Evolutionary conservation across 2,797 vertebrate genomes (phyloP).

Genomic region (Diplodus puntazzo): DNA sequence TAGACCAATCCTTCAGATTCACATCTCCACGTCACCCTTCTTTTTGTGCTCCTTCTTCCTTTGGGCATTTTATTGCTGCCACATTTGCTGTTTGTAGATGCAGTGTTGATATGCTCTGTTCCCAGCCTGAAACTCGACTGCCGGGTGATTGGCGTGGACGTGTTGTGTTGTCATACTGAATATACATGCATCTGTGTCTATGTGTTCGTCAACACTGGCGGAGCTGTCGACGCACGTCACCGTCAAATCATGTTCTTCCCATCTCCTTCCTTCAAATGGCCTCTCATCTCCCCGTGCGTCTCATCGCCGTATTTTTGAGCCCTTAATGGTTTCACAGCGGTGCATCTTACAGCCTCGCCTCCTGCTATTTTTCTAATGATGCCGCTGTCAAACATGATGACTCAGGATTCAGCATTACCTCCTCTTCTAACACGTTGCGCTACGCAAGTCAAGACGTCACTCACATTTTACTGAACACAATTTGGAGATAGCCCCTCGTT

Average conservation of each 20-base stretch:
- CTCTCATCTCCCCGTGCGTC: slow-evolving; percentile 11
- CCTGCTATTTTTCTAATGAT: slow-evolving; percentile 42
- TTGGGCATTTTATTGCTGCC: background rate
- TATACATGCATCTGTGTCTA: background rate
- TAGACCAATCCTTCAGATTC: background rate
- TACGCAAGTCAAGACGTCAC: background rate
- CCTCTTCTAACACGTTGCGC: slow-evolving; percentile 20
- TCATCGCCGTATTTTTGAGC: slow-evolving; percentile 25
- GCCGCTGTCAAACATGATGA: slow-evolving; percentile 39
- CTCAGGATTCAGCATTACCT: slow-evolving; percentile 22
- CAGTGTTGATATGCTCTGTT: background rate
- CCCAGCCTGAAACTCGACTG: background rate
- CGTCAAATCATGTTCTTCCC: background rate
- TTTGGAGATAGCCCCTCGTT: slow-evolving; percentile 11
- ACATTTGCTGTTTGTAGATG: background rate
- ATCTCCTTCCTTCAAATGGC: slow-evolving; percentile 12
- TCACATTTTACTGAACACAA: slow-evolving; percentile 2
- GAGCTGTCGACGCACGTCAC: slow-evolving; percentile 17
- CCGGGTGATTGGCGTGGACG: background rate
- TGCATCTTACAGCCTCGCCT: slow-evolving; percentile 32
- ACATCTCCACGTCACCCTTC: background rate
- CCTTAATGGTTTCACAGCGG: slow-evolving; percentile 48
- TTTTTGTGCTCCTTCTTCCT: background rate
- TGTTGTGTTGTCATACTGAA: background rate
- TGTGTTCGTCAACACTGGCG: slow-evolving; percentile 2